Percentiles rank a stretch among this genome's conserved stretches.
Evolutionary conservation across 1,140 invertebrate species (phyloP).

Genomic region (Oppia nitens): DNA sequence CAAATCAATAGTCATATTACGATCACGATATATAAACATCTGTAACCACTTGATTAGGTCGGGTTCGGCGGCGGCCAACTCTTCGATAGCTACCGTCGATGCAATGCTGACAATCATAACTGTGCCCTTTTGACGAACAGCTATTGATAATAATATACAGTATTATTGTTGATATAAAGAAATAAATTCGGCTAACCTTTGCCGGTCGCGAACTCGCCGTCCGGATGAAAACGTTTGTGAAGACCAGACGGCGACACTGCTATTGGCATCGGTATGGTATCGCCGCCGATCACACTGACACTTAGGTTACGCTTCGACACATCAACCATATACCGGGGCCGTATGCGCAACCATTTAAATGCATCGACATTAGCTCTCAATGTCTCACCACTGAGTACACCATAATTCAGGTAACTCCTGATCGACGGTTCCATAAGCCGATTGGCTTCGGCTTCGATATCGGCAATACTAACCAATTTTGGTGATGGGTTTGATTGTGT

Average conservation of each 20-base stretch:
- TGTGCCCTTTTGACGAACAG: no score
- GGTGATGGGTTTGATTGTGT: no score
- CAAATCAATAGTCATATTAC: no score
- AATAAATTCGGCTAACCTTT: no score
- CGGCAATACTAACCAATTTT: neutral
- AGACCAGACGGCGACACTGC: conserved; percentile 25
- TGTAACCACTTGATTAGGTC: no score
- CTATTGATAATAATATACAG: no score
- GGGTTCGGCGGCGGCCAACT: no score
- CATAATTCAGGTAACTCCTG: neutral
- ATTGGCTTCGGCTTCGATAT: neutral
- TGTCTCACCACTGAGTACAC: neutral
- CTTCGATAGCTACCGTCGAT: no score
- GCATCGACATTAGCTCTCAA: neutral
- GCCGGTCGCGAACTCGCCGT: conserved; percentile 67
- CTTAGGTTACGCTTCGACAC: neutral
- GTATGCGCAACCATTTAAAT: neutral
- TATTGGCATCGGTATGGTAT: conserved; percentile 4
- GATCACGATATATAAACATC: no score
- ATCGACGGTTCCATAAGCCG: neutral
- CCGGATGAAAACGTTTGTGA: conserved; percentile 73
- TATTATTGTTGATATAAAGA: no score
- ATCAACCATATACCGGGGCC: neutral
- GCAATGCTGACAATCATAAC: no score
- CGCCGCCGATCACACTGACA: neutral